Evolutionary conservation across 1,140 invertebrate genomes (phyloP), one percentile per base, ranked within the genome.

Genomic region (Drosophila tsacasi): DNA sequence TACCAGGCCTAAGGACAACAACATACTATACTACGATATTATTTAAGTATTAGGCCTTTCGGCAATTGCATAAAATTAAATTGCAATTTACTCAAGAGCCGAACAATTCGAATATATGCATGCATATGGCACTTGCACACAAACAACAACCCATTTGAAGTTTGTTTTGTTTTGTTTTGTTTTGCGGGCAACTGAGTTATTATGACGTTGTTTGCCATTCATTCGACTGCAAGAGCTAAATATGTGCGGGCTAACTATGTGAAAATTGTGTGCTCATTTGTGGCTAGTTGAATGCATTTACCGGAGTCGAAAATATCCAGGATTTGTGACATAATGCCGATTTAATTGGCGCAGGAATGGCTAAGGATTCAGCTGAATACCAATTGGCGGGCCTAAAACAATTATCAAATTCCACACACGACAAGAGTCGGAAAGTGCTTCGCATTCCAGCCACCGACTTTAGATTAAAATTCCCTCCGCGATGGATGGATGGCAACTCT

Each of bases 221-320:
- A 58, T 57, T 47, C 57, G 57, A 63, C 23, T 79, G 47, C 30
- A 30, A 46, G 39, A 35, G 50, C 46, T 67, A 57, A 57, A 57
- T 81, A 79, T 72, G 66, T 65, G 66, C 50, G 42, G 39, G 40
- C 39, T 54, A 52, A 52, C 32, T 81, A 79, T 73, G 67, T 66
- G 66, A 62, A 75, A 89, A 84, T 78, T 87, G 80, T 89, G 73
- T 87, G 84, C 72, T 89, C 65, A 83, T 87, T 87, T 87, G 84
- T 80, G 76, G 80, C 60, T 78, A 89, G 83, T 89, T 83, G 58
- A 83, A 89, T 78, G 62, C 84, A 77, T 83, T 78, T 80, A 89
- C 80, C 69, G 54, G 39, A 71, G 79, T 67, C 21, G 46, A 39
- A 69, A 82, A 72, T 67, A 64, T 67, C 37, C 47, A 8, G 35